A percentile compares a stretch with the other conserved stretches of the same genome.
Evolutionary conservation across 2,888 invertebrate genomes (phyloP).

Genomic region (Epirrhoe tristata): DNA sequence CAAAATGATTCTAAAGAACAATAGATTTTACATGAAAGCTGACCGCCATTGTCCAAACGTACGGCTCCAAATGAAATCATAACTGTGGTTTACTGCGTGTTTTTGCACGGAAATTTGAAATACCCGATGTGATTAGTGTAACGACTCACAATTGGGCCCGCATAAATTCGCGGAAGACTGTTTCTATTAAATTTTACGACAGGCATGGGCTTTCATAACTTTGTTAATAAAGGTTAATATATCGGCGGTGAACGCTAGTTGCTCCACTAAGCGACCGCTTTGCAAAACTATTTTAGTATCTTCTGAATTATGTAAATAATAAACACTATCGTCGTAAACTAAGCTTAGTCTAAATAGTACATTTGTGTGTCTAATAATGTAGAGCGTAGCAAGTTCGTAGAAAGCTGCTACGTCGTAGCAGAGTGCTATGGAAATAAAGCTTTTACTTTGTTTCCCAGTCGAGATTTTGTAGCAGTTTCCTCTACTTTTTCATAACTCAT

Average conservation of each 20-base stretch:
- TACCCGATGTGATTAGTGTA: conserved; percentile 60
- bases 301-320: conserved; percentile 43
- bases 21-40: conserved; percentile 19
- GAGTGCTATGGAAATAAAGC: not conserved
- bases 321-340: conserved; percentile 17
- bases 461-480: not conserved
- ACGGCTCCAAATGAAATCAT: conserved; percentile 48
- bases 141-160: conserved; percentile 61
- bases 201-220: conserved; percentile 78
- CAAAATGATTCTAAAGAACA: conserved; percentile 17
- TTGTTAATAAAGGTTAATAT: conserved; percentile 81
- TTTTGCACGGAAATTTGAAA: conserved; percentile 54
- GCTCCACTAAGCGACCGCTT: conserved; percentile 51
- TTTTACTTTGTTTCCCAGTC: not conserved
- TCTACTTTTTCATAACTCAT: not conserved
- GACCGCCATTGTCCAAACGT: conserved; percentile 26
- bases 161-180: conserved; percentile 73
- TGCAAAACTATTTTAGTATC: conserved; percentile 49
- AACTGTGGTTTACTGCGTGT: conserved; percentile 48
- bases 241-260: conserved; percentile 64
- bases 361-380: not conserved
- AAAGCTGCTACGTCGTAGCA: conserved; percentile 22
- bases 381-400: conserved; percentile 4
- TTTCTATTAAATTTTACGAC: conserved; percentile 82
- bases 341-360: not conserved